Evolutionary conservation across 1,140 invertebrate genomes (phyloP).

Genomic region (Trachelipus rathkii): DNA sequence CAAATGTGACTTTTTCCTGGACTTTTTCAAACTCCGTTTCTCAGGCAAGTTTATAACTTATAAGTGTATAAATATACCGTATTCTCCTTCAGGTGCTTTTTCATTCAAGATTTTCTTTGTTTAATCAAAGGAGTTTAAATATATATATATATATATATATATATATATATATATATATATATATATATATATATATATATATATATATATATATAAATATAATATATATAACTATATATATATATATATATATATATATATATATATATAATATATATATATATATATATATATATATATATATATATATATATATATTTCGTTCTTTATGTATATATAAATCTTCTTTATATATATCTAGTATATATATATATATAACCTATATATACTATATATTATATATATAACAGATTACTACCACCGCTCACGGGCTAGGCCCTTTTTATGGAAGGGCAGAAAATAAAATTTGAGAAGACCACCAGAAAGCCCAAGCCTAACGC

Average conservation of each 20-base stretch:
- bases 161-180: neutral
- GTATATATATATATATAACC: no score
- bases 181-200: slow-evolving; percentile 2
- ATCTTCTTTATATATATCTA: no score
- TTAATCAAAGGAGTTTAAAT: neutral
- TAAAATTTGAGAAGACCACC: no score
- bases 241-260: neutral
- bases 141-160: slow-evolving; percentile 15
- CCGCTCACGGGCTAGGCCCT: no score
- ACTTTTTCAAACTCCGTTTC: neutral
- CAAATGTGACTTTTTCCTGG: neutral
- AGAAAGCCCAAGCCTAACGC: no score
- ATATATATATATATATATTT: slow-evolving; percentile 15
- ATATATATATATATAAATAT: neutral
- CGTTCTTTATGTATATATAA: no score
- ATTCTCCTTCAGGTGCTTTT: neutral
- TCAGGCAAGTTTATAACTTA: neutral
- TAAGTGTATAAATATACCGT: neutral
- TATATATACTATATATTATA: no score
- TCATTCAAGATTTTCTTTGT: no score
- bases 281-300: slow-evolving; percentile 15
- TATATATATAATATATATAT: slow-evolving; percentile 13
- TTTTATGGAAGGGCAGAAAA: no score
- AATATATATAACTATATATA: neutral
- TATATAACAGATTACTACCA: no score